Evolutionary conservation across 2,113 vertebrate species (phyloP), one percentile per base, ranked within the genome.

Genomic region (Callocephalon fimbriatum): DNA sequence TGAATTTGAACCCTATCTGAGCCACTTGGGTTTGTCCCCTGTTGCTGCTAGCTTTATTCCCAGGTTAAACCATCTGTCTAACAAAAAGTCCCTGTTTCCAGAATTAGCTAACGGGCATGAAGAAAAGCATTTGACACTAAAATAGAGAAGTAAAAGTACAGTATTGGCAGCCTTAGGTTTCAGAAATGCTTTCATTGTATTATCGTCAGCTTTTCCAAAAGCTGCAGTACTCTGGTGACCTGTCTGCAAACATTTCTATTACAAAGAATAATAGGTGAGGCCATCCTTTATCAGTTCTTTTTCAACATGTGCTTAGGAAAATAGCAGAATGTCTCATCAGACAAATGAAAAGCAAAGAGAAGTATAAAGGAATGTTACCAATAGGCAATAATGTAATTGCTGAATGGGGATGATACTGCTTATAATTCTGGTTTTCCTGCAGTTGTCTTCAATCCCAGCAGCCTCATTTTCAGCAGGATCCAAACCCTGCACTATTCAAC

Each of bases 251-350:
- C 59, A 95, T 67, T 90, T 92, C 75, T 65, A 91, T 88, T 88
- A 81, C 51, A 88, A 90, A 94, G 91, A 94, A 93, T 93, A 95
- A 95, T 90, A 95, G 80, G 47, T 87, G 63, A 96, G 70, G 72
- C 66, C 44, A 94, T 91, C 65, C 37, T 93, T 95, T 96, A 75
- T 96, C 62, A 14, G 15, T 31, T 81, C 44, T 72, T 82, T 93
- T 93, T 95, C 42, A 94, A 81, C 16, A 25, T n/a, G 44, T 7
- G 1, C 80, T 90, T 90, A 93, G 84, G 67, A 86, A 96, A 97
- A 93, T 66, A 94, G 67, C 47, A 93, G 63, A 97, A 91, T 63
- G 29, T 81, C 81, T 93, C 81, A 86, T 75, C 71, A 91, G 66
- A 78, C 74, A 68, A 93, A 94, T 90, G 70, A 88, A 90, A 93